phyloP scores from a whole-genome alignment of 2,888 invertebrate species.

The Sabatieria punctata region DNA sequence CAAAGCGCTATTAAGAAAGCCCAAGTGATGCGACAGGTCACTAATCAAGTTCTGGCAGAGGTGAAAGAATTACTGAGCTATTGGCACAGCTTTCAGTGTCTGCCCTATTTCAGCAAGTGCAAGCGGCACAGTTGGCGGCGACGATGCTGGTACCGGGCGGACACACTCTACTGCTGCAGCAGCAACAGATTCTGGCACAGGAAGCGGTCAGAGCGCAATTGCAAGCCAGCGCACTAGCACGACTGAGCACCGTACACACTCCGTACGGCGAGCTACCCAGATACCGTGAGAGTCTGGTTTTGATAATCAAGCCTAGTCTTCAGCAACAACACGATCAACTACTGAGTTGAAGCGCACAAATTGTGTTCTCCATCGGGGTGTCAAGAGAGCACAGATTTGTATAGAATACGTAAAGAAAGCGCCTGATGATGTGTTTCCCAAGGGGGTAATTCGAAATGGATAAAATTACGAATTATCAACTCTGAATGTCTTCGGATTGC shows the following conservation, averaged over 20 bases:
- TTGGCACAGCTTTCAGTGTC: too few relatives aligned
- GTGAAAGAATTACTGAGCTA: constrained; percentile 1
- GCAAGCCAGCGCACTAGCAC: constrained; percentile 18
- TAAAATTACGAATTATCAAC: too few relatives aligned
- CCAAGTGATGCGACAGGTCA: constrained; percentile 10
- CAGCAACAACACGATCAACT: too few relatives aligned
- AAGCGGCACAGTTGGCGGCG: constrained; percentile 31
- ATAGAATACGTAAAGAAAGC: too few relatives aligned
- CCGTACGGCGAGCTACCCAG: constrained; percentile 10
- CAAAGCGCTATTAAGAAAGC: constrained; percentile 48
- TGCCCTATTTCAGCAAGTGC: constrained; percentile 48
- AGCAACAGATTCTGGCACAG: constrained; percentile 16
- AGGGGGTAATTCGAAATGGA: too few relatives aligned
- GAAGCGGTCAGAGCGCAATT: constrained; percentile 9
- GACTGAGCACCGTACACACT: constrained; percentile 17
- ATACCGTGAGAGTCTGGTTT: constrained; percentile 8
- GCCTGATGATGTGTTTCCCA: too few relatives aligned
- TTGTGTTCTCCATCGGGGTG: too few relatives aligned
- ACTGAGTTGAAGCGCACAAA: too few relatives aligned
- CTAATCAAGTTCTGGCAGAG: constrained; percentile 4
- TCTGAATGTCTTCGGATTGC: too few relatives aligned
- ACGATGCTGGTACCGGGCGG: constrained; percentile 3
- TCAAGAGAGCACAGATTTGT: too few relatives aligned
- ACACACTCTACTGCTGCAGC: constrained; percentile 2
- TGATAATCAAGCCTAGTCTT: too few relatives aligned